Evolutionary conservation across 2,888 invertebrate species (phyloP).

Genomic region (Bellardia pandia): DNA sequence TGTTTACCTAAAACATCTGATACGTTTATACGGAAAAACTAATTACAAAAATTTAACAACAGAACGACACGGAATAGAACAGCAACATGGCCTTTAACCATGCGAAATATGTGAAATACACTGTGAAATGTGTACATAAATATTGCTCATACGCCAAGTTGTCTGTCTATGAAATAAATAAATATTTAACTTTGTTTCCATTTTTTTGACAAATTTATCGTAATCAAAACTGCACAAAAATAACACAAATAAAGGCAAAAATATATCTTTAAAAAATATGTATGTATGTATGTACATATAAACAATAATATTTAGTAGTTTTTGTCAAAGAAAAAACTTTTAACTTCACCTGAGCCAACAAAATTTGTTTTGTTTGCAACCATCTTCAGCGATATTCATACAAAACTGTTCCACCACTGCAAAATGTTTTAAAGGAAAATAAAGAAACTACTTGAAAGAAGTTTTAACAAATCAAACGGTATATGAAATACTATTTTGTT

Average conservation of each 20-base stretch:
- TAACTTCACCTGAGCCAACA: conserved; percentile 72
- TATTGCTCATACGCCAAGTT: conserved; percentile 61
- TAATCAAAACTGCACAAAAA: conserved; percentile 51
- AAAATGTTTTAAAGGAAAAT: conserved; percentile 20
- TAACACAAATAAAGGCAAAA: conserved; percentile 22
- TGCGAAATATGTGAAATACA: no score
- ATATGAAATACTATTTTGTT: conserved; percentile 64
- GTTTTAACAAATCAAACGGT: conserved; percentile 69
- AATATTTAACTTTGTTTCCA: background rate
- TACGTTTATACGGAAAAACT: no score
- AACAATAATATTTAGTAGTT: conserved; percentile 18
- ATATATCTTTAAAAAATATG: background rate
- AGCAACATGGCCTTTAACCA: no score
- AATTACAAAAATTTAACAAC: no score
- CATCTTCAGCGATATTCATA: conserved; percentile 31
- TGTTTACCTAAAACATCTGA: no score
- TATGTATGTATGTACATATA: background rate
- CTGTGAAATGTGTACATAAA: no score
- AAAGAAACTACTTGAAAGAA: conserved; percentile 45
- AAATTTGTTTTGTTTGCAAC: conserved; percentile 34
- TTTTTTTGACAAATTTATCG: background rate
- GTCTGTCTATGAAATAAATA: conserved; percentile 21
- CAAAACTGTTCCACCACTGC: background rate
- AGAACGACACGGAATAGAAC: no score
- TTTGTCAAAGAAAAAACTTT: conserved; percentile 50